Conservation (phyloP, 2,888 invertebrate genomes). For the Linnaemya tessellans region DNA sequence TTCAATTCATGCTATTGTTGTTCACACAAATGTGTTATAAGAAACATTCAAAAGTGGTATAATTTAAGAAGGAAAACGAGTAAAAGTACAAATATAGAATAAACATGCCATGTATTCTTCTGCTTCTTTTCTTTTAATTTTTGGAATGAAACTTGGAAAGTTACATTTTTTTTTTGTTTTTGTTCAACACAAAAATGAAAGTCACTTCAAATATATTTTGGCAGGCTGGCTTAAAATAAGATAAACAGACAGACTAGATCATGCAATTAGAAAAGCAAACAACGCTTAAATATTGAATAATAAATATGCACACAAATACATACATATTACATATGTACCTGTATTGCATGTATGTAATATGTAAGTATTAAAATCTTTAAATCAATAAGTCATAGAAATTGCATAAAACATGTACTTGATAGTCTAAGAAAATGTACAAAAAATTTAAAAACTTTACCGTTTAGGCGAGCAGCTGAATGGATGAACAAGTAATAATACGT, state of each 20-base stretch:
- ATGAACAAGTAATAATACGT: conserved; percentile 29
- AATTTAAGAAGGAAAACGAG: conserved; percentile 40
- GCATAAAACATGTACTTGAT: neutral
- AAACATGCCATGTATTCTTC: conserved; percentile 50
- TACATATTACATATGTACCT: neutral
- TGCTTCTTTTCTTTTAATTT: conserved; percentile 2
- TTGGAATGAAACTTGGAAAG: conserved; percentile 32
- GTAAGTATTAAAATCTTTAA: neutral
- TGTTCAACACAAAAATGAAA: conserved; percentile 42
- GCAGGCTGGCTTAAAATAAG: conserved; percentile 22
- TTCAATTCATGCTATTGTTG: conserved; percentile 31
- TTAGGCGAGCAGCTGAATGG: conserved; percentile 21
- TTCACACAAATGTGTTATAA: conserved; percentile 24
- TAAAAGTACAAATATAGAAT: conserved; percentile 59
- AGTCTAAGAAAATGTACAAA: neutral
- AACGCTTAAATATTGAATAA: conserved; percentile 24
- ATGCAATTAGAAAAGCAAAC: conserved; percentile 45
- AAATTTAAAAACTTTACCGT: conserved; percentile 40
- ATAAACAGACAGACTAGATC: neutral
- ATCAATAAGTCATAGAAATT: conserved; percentile 18
- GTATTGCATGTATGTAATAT: neutral
- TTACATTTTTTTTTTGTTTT: conserved; percentile 13
- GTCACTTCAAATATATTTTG: conserved; percentile 37
- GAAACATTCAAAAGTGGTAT: conserved; percentile 39
- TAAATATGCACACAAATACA: neutral